Conservation (phyloP, 2,113 vertebrate genomes). For the Chamaea fasciata region DNA sequence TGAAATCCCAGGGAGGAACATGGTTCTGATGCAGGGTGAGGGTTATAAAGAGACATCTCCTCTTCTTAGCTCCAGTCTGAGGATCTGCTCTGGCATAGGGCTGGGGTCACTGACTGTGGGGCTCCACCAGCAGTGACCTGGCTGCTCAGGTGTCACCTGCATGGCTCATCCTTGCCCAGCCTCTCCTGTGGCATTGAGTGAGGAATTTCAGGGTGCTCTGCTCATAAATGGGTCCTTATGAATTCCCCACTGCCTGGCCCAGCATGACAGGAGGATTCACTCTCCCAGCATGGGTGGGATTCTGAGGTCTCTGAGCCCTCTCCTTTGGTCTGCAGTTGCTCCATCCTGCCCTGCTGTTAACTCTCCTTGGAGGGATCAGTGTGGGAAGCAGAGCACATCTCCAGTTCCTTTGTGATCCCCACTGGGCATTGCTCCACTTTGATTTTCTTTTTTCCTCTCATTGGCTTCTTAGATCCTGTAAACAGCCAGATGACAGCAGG, state of each 20-base stretch:
- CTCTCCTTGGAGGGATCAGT: background rate
- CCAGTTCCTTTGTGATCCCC: background rate
- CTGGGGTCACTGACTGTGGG: background rate
- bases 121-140: background rate
- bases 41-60: background rate
- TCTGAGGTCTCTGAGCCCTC: background rate
- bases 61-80: background rate
- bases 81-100: background rate
- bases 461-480: conserved; percentile 63
- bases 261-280: background rate
- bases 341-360: background rate
- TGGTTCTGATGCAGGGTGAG: background rate
- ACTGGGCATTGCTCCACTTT: background rate
- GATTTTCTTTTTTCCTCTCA: conserved; percentile 40
- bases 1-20: background rate
- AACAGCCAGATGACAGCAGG: background rate
- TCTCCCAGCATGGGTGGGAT: background rate
- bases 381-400: background rate
- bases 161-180: background rate
- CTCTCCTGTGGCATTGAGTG: background rate
- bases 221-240: background rate
- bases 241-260: background rate
- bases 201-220: background rate
- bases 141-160: background rate
- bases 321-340: background rate